These are phyloP conservation scores for Aromia moschata DNA, from an alignment of 2,888 invertebrate genomes.

Conservation along the genomic window DNA sequence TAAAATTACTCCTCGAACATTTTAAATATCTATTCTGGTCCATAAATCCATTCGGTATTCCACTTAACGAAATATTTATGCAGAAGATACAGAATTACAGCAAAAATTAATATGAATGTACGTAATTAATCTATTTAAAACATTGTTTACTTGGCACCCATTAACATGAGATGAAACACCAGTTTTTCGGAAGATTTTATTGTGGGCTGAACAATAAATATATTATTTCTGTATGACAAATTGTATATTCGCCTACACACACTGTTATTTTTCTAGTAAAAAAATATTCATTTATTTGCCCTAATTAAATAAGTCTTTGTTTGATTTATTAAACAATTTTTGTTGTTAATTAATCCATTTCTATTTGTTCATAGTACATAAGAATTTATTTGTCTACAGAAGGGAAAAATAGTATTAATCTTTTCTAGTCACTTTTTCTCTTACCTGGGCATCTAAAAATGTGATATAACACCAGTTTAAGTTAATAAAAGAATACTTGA, in stretches of 20 bases:
- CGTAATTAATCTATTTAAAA: constrained; percentile 35
- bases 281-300: no score
- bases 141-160: constrained; percentile 21
- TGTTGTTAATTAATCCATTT: no score
- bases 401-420: no score
- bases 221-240: constrained; percentile 3
- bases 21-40: background rate
- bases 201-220: constrained; percentile 6
- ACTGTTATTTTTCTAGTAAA: no score
- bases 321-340: no score
- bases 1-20: background rate
- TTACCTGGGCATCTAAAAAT: no score
- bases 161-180: constrained; percentile 11
- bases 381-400: no score
- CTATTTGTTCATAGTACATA: no score
- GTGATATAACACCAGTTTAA: no score
- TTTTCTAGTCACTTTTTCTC: no score
- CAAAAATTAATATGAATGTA: constrained; percentile 23
- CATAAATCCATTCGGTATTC: background rate
- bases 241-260: background rate
- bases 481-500: no score
- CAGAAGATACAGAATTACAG: background rate
- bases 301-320: no score
- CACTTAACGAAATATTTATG: background rate
- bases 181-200: constrained; percentile 4